Base-by-base conservation (phyloP, 2,888 invertebrate species). In the Xestia c-nigrum region DNA sequence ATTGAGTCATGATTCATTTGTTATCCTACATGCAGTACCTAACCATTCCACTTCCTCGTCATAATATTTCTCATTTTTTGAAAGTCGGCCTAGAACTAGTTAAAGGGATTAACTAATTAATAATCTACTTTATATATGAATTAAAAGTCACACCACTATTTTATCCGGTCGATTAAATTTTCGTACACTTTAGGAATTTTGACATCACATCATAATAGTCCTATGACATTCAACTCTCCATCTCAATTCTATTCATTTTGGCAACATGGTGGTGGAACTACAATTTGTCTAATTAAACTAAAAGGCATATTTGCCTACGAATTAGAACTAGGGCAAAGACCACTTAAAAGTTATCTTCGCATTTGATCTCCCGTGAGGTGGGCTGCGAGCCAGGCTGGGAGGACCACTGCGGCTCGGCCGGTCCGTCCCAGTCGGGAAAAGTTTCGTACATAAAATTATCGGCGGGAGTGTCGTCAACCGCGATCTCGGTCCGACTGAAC, bases 401-500 rank as follows among this genome's bases (percentile, higher is more conserved):
- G 63, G 95, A 92, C 95, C 96, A 96, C 86, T 95, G 94, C 73
- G 93, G 91, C 76, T 96, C 96, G 64, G 93, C 85, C 31, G 94
- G 87, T 61, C 91, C 92, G 65, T 96, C 96, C 96, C 96, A 96
- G 67, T 97, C 97, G 61, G 94, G 91, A 88, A 94, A 96, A 31
- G 95, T 90, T 65, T 96, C 96, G 87, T 93, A 96, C 77, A 93
- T 87, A 90, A 94, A 96, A 81, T 91, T 95, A 79, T 97, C 97
- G 70, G 90, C 89, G 63, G 93, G 89, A 69, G 91, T 91, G 31
- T 94, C 93, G 38, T 96, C 96, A 59, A 94, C 93, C 38, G 96
- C 97, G 50, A 96, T 95, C 88, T 97, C 97, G 83, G 97, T 96
- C 83, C 97, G 97, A 80, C 97, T 97, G 92, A 98, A 98, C 72